Evolutionary conservation across 37 sponge, comb jelly and placozoan genomes (phyloP).

Genomic region (Chondrosia reniformis): DNA sequence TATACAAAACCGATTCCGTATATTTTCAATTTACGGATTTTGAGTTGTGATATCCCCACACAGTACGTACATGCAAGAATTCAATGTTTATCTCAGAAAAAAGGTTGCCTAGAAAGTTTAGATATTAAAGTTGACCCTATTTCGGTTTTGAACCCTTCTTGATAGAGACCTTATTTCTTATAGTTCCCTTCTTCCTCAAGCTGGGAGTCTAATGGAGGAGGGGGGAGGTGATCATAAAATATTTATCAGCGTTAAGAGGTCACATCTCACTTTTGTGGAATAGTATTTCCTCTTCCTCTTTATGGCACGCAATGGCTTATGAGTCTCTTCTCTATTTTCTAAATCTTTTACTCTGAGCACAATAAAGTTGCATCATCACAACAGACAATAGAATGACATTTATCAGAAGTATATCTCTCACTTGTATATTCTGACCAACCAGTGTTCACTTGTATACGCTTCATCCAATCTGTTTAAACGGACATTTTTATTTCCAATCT

Average conservation of each 20-base stretch:
- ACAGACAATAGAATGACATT: too few relatives aligned
- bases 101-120: too few relatives aligned
- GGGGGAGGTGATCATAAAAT: background rate
- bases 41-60: too few relatives aligned
- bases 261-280: constrained; percentile 18
- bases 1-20: too few relatives aligned
- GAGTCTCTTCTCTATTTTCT: constrained; percentile 46
- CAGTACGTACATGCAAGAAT: too few relatives aligned
- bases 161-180: constrained; percentile 51
- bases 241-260: background rate
- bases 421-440: constrained; percentile 99
- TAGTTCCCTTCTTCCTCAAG: constrained; percentile 50
- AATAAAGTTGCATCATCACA: too few relatives aligned
- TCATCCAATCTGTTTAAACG: constrained; percentile 83
- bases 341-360: constrained; percentile 67
- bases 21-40: too few relatives aligned
- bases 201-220: constrained; percentile 28
- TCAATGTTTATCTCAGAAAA: too few relatives aligned
- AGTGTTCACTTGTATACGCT: constrained; percentile 94
- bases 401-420: too few relatives aligned
- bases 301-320: constrained; percentile 35
- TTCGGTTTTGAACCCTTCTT: constrained; percentile 31
- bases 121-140: too few relatives aligned
- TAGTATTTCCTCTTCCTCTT: constrained; percentile 64
- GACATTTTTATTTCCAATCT: constrained; percentile 96